Conservation (phyloP, 2,888 invertebrate species). For the Hemistola chrysoprasaria region DNA sequence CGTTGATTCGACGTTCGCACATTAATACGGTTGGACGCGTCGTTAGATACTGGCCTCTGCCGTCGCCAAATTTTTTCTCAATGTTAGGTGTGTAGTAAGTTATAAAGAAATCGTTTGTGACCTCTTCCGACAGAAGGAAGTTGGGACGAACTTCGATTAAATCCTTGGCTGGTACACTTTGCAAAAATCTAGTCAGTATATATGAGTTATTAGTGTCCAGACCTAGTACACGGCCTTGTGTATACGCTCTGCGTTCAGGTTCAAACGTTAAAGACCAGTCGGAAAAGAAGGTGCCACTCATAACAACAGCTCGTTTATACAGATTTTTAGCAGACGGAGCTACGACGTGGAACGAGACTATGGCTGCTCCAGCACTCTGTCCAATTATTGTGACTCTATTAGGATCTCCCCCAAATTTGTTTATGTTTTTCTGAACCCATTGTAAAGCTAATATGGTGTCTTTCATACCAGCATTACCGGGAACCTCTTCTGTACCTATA, state of each 20-base stretch:
- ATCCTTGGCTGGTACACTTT: constrained; percentile 13
- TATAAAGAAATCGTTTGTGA: background rate
- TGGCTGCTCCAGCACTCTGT: constrained; percentile 41
- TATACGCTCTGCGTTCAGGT: constrained; percentile 28
- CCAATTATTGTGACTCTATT: constrained; percentile 48
- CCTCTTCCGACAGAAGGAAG: constrained; percentile 14
- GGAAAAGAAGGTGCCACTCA: constrained; percentile 83
- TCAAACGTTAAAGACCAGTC: constrained; percentile 8
- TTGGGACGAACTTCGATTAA: constrained; percentile 11
- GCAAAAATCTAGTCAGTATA: constrained; percentile 15
- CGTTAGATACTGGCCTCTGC: constrained; percentile 18
- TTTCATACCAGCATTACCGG: constrained; percentile 58
- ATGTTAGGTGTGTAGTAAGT: constrained; percentile 18
- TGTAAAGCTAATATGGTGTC: constrained; percentile 53
- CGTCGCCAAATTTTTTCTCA: constrained; percentile 16
- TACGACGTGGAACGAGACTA: constrained; percentile 34
- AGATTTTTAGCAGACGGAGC: constrained; percentile 46
- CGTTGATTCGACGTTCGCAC: constrained; percentile 6
- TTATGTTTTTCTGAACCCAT: constrained; percentile 49
- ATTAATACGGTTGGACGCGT: constrained; percentile 7
- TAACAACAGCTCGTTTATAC: constrained; percentile 76
- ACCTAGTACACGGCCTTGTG: constrained; percentile 34
- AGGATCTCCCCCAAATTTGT: constrained; percentile 46
- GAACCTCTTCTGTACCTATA: constrained; percentile 47
- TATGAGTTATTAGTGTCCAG: constrained; percentile 27